Conservation (phyloP, 2,797 vertebrate species). For the Cynodonichthys magdalenae region DNA sequence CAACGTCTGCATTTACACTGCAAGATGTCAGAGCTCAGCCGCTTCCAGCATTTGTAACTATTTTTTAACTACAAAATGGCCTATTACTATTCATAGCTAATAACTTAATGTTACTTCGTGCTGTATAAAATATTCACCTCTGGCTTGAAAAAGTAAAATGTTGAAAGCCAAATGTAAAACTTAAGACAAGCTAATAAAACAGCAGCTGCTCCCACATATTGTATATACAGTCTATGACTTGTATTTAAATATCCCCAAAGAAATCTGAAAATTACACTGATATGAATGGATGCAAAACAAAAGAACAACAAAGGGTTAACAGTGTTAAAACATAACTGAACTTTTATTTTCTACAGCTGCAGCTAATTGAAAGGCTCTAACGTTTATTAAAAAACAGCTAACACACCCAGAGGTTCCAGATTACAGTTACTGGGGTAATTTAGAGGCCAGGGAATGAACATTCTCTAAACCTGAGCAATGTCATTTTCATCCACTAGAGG, state of each 20-base stretch:
- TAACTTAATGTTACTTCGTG: background rate
- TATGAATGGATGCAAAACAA: background rate
- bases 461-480: slow-evolving; percentile 5
- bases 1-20: too few species aligned
- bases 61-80: too few species aligned
- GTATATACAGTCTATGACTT: slow-evolving; percentile 1
- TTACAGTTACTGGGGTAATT: too few species aligned
- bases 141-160: background rate
- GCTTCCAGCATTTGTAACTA: too few species aligned
- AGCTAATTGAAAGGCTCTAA: too few species aligned
- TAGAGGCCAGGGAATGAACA: too few species aligned
- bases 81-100: background rate
- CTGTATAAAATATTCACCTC: background rate
- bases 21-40: too few species aligned
- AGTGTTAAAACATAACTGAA: background rate
- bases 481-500: slow-evolving; percentile 65
- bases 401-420: too few species aligned
- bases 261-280: too few species aligned
- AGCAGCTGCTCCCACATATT: background rate
- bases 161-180: background rate
- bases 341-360: background rate
- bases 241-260: background rate
- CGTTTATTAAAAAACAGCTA: too few species aligned
- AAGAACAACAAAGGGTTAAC: background rate
- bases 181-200: background rate